Base-by-base conservation (phyloP, 1,140 invertebrate species). In the Drosophila insularis region DNA sequence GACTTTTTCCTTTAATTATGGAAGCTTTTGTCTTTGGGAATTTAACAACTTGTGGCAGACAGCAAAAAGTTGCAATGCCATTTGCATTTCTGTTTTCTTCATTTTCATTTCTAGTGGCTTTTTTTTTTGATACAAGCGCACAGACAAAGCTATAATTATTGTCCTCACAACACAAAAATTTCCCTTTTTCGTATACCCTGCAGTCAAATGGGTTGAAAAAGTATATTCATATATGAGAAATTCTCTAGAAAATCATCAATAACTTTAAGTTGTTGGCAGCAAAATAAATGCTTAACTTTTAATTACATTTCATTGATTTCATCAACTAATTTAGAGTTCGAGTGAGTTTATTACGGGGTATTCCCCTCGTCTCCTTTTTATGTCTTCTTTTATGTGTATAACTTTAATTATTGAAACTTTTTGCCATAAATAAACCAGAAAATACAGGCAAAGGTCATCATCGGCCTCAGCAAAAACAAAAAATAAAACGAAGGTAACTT, bases 101-200 rank as follows among this genome's bases (percentile, higher is more conserved):
- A 53, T 21, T 53, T 53, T 11, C 35, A 37, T 13, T 50, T 21
- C 43, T 50, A 8, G 43, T 50, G 14, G 54, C 54, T 11, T 35
- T 32, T 55, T 27, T 32, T 55, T 55, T 55, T 31, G 23, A 8
- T 27, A 56, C 27, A 56, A n/a, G n/a, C 54, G 35, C 54, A 56
- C 54, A 56, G 31, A 56, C 31, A 56, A 56, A 56, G 54, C 31
- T n/a, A 35, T 56, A 56, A 56, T 56, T 56, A 56, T 56, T 56
- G 53, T 23, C 27, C 19, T 31, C 43, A 21, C 43, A 50, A 31
- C 23, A 13, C 53, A 55, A 27, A 1, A 55, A 55, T 31, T 55
- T 50, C 8, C 43, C 17, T 11, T 50, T 50, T 50, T 8, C 1
- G 4, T 8, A 19, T 50, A 50, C 43, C 43, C 43, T 21, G 8